Evolutionary conservation across 2,113 vertebrate species (phyloP), one percentile per base, ranked within the genome.

Genomic region (Amphiprion percula): DNA sequence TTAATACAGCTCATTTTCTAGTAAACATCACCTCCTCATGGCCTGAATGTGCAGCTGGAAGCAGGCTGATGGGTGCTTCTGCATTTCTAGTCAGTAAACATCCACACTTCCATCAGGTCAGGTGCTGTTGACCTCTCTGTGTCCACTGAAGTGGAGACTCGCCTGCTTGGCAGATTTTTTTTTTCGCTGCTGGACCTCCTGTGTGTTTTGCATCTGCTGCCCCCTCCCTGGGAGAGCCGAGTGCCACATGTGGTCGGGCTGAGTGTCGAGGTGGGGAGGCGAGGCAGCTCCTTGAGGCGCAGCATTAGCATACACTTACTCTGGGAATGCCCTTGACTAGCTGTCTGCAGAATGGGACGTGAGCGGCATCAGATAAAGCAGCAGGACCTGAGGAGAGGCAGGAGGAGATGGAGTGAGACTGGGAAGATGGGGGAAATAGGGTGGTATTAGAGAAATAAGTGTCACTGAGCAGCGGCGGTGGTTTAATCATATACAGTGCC

Each of bases 261-360:
- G 73, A 68, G 91, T 89, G 88, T 53, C 3, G 44, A 37, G 21
- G 19, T n/a, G 37, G 71, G 77, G 74, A 77, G 30, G 84, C 79
- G 71, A 74, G 82, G 84, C 80, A 77, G 89, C 91, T 91, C 79
- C 90, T 88, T 49, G 72, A 93, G 89, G 89, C 53, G 7, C 4
- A 55, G 68, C 92, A 94, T 96, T 95, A 95, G 87, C 92, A 92
- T 94, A 91, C 61, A 87, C 86, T 94, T 94, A 95, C 93, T 94
- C 71, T 67, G 90, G 94, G 92, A 95, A 93, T 94, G 95, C 93
- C 95, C 94, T 97, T 96, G 94, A 95, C 89, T 87, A 39, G 85
- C 88, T 84, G 90, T 87, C 82, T 85, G 86, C 91, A 83, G 80
- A 78, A 92, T 47, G 73, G 87, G 79, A 92, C 24, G 16, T 96